Conservation (phyloP, 2,113 vertebrate species). For the Mus pahari region DNA sequence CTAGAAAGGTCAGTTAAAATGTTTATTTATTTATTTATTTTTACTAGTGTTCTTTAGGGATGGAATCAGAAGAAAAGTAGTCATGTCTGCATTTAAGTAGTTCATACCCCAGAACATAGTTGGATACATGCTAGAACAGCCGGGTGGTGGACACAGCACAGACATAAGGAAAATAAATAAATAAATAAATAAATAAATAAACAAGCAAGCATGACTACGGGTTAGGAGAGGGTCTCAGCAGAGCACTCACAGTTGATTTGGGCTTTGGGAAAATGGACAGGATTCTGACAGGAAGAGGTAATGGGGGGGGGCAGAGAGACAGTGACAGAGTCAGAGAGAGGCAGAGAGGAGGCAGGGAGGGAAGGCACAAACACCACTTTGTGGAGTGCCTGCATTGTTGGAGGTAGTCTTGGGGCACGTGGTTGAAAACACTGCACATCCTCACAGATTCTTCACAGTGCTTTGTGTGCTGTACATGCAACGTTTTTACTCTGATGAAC, state of each 20-base stretch:
- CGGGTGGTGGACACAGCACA: background rate
- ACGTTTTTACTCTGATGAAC: background rate
- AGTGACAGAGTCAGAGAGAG: background rate
- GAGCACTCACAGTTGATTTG: background rate
- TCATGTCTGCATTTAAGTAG: background rate
- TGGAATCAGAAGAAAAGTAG: background rate
- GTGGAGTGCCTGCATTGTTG: background rate
- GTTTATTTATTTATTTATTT: too few relatives aligned
- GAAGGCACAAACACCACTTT: background rate
- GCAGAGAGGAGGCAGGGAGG: background rate
- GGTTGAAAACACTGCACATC: background rate
- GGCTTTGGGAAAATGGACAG: background rate
- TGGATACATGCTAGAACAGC: background rate
- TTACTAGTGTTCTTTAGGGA: background rate
- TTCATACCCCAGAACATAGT: background rate
- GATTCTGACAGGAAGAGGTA: background rate
- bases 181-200: too few relatives aligned
- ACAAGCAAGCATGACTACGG: background rate
- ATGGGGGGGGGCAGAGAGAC: too few relatives aligned
- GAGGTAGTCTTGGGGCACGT: background rate
- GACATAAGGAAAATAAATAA: constrained; percentile 37
- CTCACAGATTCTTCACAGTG: background rate
- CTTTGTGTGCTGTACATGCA: background rate
- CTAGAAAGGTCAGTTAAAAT: constrained; percentile 23
- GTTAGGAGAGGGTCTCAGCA: background rate